These are phyloP conservation scores for Ceratitis capitata DNA, from an alignment of 1,140 invertebrate genomes.

Conservation along the genomic window DNA sequence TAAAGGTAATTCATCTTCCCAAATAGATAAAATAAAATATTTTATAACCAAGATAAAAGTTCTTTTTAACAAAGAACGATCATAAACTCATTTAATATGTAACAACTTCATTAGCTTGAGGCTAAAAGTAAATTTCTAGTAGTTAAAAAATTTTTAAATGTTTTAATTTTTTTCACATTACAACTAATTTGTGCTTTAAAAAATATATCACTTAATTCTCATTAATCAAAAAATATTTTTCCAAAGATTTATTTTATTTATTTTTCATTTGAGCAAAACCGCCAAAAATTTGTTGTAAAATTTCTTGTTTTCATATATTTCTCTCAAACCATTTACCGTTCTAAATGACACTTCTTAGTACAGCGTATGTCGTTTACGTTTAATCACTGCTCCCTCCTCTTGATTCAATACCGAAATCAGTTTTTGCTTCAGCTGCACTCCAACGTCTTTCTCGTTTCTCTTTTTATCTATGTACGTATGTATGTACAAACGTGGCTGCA, in stretches of 20 bases:
- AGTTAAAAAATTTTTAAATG: neutral
- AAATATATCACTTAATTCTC: neutral
- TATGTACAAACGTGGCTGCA: neutral
- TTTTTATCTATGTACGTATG: neutral
- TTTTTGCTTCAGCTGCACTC: neutral
- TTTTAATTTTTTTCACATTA: neutral
- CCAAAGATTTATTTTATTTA: neutral
- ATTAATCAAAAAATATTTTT: neutral
- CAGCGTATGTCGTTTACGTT: neutral
- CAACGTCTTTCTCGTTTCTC: neutral
- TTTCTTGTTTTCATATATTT: neutral
- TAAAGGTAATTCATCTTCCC: too few species aligned
- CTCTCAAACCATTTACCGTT: slow-evolving; percentile 3
- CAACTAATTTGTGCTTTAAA: neutral
- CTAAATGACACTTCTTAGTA: neutral
- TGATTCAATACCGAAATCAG: neutral
- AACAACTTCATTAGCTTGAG: too few species aligned
- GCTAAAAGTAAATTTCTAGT: neutral
- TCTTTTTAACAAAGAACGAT: too few species aligned
- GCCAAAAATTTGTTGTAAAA: neutral
- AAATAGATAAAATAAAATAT: too few species aligned
- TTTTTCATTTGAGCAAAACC: neutral
- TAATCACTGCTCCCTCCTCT: too few species aligned
- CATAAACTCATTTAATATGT: too few species aligned
- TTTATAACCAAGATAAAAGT: too few species aligned